phyloP scores from a whole-genome alignment of 2,797 vertebrate genomes.

The Loris lydekkerianus region DNA sequence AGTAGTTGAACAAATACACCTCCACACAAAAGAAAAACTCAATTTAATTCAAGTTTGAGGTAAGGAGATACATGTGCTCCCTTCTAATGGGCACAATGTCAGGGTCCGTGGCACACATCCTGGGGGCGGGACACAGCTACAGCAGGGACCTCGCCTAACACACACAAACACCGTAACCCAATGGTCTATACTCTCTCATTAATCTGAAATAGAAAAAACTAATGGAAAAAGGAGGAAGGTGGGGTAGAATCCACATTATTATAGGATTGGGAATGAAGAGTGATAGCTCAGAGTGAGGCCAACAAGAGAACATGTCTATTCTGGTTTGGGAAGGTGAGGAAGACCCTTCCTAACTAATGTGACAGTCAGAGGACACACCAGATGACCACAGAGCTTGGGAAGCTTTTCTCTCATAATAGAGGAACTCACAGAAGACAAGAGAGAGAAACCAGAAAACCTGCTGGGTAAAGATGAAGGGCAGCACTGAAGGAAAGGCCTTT shows the following conservation, averaged over 20 bases:
- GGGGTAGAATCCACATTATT: neutral
- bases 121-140: no score
- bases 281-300: neutral
- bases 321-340: neutral
- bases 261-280: neutral
- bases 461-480: neutral
- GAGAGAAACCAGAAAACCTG: neutral
- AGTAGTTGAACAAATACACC: no score
- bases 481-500: neutral
- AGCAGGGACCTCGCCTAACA: no score
- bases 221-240: neutral
- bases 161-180: no score
- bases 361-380: neutral
- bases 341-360: rapidly evolving
- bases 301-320: neutral
- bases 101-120: no score
- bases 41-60: no score
- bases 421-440: neutral
- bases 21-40: no score
- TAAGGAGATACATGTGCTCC: no score
- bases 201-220: no score
- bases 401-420: neutral
- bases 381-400: neutral
- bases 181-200: no score
- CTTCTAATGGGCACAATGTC: no score